Conservation (phyloP, 2,888 invertebrate genomes). For the Stenurella melanura region DNA sequence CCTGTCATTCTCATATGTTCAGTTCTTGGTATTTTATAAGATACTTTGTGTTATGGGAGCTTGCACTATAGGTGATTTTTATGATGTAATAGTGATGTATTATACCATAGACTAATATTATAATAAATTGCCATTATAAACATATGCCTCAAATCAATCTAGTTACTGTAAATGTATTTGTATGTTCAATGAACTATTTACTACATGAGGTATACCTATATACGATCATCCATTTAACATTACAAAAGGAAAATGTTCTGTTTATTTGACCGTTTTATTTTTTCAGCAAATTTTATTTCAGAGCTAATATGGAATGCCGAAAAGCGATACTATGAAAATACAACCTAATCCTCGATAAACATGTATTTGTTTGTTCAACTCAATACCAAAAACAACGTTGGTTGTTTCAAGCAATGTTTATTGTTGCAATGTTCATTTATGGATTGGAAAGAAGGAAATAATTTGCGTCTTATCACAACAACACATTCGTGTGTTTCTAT, state of each 20-base stretch:
- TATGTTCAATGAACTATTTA: too few species aligned
- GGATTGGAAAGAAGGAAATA: slow-evolving; percentile 3
- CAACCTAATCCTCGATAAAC: slow-evolving; percentile 16
- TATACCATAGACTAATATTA: too few species aligned
- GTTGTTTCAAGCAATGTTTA: slow-evolving; percentile 12
- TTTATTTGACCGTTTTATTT: slow-evolving; percentile 13
- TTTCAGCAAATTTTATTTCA: slow-evolving; percentile 4
- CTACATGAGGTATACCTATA: too few species aligned
- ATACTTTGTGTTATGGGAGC: too few species aligned
- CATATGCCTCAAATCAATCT: too few species aligned
- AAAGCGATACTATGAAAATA: slow-evolving; percentile 23
- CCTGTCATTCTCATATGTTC: too few species aligned
- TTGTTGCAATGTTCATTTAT: not conserved
- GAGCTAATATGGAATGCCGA: not conserved
- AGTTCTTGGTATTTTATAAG: too few species aligned
- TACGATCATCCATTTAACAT: not conserved
- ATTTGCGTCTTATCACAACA: slow-evolving; percentile 1
- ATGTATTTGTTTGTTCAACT: slow-evolving; percentile 24
- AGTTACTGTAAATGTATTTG: too few species aligned
- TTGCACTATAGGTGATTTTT: too few species aligned
- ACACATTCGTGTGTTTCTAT: not conserved
- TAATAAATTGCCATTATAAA: too few species aligned
- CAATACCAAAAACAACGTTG: slow-evolving; percentile 1
- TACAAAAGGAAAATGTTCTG: slow-evolving; percentile 6
- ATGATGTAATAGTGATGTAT: too few species aligned